Evolutionary conservation across 2,797 vertebrate species (phyloP).

Genomic region (Leptoclinus maculatus): DNA sequence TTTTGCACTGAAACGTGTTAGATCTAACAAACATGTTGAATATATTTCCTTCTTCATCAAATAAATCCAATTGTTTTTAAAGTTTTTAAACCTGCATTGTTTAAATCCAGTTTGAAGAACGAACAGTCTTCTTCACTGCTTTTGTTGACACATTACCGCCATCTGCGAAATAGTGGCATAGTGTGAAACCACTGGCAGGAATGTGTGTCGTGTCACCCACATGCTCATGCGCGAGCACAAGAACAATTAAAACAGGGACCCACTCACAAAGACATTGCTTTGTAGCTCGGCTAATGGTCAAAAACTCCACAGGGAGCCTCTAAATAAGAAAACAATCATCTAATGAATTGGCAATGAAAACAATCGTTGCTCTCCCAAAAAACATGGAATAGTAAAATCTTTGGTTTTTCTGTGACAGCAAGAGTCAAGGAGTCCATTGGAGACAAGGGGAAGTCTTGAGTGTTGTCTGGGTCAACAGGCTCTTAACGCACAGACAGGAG

Average conservation of each 20-base stretch:
- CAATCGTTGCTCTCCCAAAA: conserved; percentile 2
- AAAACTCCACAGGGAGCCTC: not conserved
- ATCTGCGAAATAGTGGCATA: not conserved
- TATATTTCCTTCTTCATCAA: not conserved
- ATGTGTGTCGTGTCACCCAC: not conserved
- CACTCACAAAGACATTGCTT: not conserved
- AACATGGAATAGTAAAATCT: not conserved
- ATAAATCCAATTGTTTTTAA: not conserved
- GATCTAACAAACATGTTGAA: not conserved
- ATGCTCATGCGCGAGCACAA: not conserved
- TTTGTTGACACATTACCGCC: not conserved
- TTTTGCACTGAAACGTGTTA: not conserved
- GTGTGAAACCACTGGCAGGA: not conserved
- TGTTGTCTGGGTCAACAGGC: conserved; percentile 60
- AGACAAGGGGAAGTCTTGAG: conserved; percentile 39
- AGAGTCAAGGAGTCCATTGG: conserved; percentile 26
- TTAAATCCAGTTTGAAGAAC: not conserved
- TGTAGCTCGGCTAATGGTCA: not conserved
- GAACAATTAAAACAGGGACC: not conserved
- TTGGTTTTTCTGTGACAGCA: conserved; percentile 25
- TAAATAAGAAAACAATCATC: not conserved
- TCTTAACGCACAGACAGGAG: conserved; percentile 28
- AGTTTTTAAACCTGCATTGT: not conserved
- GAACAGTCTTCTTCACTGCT: not conserved
- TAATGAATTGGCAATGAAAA: conserved; percentile 13